Evolutionary conservation across 2,113 vertebrate species (phyloP), one percentile per base, ranked within the genome.

Genomic region (Anser brachyrhynchus): DNA sequence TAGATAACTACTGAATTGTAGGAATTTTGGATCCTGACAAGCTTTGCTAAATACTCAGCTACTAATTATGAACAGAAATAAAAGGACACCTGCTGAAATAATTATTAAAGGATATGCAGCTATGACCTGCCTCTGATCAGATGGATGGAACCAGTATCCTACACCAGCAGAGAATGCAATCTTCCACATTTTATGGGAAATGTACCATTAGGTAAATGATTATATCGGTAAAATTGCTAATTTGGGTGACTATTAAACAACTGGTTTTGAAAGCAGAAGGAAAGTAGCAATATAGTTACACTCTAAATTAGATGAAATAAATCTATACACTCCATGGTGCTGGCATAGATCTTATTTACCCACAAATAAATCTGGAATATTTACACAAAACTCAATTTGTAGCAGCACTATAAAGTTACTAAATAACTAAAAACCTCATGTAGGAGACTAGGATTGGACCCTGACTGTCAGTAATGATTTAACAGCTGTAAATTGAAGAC

Each of bases 11-110:
- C 51, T 26, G 66, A 94, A 72, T 23, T 86, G 49, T 77, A 76
- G 43, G 46, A 92, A 71, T 87, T 94, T 93, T 59, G 76, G 80
- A 92, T 84, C 66, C 73, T 95, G 73, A 73, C 73, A 82, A 77
- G 65, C 61, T 91, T 92, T 87, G 19, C 67, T 75, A 76, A 77
- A 52, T 82, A 88, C 66, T 93, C 16, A 55, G 70, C 66, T 91
- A 75, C 75, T 82, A 95, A 96, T 95, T 95, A 82, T 57, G 72
- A 92, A 78, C n/a, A 77, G 64, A 62, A 93, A 93, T 87, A 88
- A 94, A 91, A 96, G 64, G 72, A 86, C 84, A 90, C 76, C 73
- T 96, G 57, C 79, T 93, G 94, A 93, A 94, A 91, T 81, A 92
- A 87, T 90, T 95, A 87, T 93, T 95, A 94, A 90, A 89, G 13